Evolutionary conservation across 64 coral and sea anemone genomes (phyloP).

Genomic region (Porites lutea): DNA sequence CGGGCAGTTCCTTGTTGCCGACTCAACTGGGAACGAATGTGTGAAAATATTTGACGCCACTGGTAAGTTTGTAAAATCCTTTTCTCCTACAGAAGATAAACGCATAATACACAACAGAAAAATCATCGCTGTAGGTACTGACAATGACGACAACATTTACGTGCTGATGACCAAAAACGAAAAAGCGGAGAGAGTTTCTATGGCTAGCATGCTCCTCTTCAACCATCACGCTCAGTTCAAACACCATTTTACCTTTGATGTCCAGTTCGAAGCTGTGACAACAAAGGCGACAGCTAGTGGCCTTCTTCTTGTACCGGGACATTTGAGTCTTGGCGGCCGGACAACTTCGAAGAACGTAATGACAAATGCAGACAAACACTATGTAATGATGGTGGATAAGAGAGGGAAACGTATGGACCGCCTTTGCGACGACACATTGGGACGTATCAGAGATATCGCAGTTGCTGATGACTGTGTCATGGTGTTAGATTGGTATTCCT

Average conservation of each 20-base stretch:
- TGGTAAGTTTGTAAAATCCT: not conserved
- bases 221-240: not conserved
- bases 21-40: not conserved
- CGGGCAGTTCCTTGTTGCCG: slow-evolving; percentile 28
- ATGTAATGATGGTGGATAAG: not conserved
- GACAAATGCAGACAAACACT: not conserved
- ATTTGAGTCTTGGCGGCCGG: not conserved
- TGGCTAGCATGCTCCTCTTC: not conserved
- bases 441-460: not conserved
- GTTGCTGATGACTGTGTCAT: not conserved
- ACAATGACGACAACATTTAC: slow-evolving; percentile 40
- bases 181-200: not conserved
- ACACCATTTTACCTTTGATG: not conserved
- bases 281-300: not conserved
- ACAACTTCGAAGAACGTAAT: not conserved
- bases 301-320: not conserved
- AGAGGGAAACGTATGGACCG: not conserved
- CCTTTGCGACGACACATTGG: not conserved
- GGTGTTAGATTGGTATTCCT: not conserved
- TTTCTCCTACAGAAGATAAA: not conserved
- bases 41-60: slow-evolving; percentile 15
- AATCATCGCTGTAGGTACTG: slow-evolving; percentile 3
- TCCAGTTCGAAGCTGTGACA: not conserved
- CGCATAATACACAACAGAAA: not conserved
- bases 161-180: not conserved